Evolutionary conservation across 1,140 invertebrate species (phyloP).

Genomic region (Andrena cerasifolii): DNA sequence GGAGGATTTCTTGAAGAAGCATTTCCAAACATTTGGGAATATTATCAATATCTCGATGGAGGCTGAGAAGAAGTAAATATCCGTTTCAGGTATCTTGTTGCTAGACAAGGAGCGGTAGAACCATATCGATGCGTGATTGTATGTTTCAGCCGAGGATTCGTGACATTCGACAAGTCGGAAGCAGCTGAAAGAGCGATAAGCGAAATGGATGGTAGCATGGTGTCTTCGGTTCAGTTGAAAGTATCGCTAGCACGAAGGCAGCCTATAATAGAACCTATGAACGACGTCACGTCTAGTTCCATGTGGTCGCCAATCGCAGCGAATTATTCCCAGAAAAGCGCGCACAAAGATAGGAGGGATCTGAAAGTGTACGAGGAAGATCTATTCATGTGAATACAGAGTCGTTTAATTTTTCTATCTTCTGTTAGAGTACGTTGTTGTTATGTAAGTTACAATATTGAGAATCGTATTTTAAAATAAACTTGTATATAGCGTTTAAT

Average conservation of each 20-base stretch:
- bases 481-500: slow-evolving; percentile 20
- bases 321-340: slow-evolving; percentile 91
- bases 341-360: slow-evolving; percentile 88
- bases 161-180: slow-evolving; percentile 96
- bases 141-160: slow-evolving; percentile 90
- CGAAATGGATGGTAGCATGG: slow-evolving; percentile 92
- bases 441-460: slow-evolving; percentile 9
- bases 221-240: slow-evolving; percentile 89
- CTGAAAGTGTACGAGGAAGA: slow-evolving; percentile 88
- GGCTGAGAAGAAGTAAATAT: slow-evolving; percentile 90
- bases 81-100: not conserved
- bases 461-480: slow-evolving; percentile 20
- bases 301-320: slow-evolving; percentile 92
- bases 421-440: not conserved
- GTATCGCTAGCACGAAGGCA: slow-evolving; percentile 93
- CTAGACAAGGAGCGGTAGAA: not conserved
- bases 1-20: slow-evolving; percentile 91
- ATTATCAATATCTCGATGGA: slow-evolving; percentile 96
- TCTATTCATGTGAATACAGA: slow-evolving; percentile 75
- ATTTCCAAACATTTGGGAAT: slow-evolving; percentile 90
- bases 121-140: slow-evolving; percentile 7
- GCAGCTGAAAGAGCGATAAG: slow-evolving; percentile 93
- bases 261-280: slow-evolving; percentile 90
- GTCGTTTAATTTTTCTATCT: slow-evolving; percentile 13
- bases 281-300: slow-evolving; percentile 89